Conservation (phyloP, 2,888 invertebrate species). For the Danaus chrysippus region DNA sequence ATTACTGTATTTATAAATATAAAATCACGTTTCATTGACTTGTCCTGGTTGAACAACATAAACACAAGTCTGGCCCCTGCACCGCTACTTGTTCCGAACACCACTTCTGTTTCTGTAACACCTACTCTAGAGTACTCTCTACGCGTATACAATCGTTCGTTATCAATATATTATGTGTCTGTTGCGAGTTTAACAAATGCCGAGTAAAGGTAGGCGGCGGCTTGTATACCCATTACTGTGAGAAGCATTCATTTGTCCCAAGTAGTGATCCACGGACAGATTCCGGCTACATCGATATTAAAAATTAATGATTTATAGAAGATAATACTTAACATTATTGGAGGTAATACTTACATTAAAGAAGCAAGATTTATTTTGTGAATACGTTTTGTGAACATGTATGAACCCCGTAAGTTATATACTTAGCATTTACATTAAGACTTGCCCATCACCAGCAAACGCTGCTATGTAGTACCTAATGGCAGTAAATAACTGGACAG, state of each 20-base stretch:
- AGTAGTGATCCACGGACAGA: conserved; percentile 28
- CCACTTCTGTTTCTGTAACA: conserved; percentile 20
- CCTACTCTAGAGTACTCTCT: conserved; percentile 38
- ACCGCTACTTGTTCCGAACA: conserved; percentile 21
- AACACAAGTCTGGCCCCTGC: conserved; percentile 28
- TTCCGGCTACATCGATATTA: conserved; percentile 29
- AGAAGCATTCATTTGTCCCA: conserved; percentile 10
- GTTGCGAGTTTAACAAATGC: conserved; percentile 12
- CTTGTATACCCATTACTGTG: neutral
- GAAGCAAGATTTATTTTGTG: conserved; percentile 60
- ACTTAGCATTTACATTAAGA: conserved; percentile 14
- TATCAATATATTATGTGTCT: conserved; percentile 26
- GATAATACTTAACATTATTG: conserved; percentile 74
- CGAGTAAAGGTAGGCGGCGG: conserved; percentile 9
- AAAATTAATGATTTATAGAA: conserved; percentile 64
- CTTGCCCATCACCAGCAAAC: conserved; percentile 14
- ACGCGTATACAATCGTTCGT: conserved; percentile 36
- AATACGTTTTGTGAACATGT: conserved; percentile 62
- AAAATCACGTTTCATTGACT: conserved; percentile 45
- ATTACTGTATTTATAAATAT: conserved; percentile 49
- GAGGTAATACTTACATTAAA: conserved; percentile 74
- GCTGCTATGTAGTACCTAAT: conserved; percentile 22
- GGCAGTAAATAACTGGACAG: conserved; percentile 33
- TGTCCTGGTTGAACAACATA: conserved; percentile 39
- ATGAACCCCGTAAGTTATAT: conserved; percentile 17